Percentiles rank a stretch among this genome's conserved stretches.
Conservation (phyloP, 2,888 invertebrate genomes). For the Pharmacophagus antenor region DNA sequence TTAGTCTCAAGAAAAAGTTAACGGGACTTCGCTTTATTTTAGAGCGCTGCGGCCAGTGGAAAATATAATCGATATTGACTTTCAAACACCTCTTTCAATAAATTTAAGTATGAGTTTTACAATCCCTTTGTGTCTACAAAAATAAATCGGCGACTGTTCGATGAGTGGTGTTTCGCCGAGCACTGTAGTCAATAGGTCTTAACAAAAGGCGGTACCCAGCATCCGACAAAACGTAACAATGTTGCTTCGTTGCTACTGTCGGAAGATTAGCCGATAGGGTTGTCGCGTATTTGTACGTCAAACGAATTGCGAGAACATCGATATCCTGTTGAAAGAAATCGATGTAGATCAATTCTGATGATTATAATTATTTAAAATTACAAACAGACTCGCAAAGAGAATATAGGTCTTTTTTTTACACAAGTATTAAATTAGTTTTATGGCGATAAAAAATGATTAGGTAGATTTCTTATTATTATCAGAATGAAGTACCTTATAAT, state of each 20-base stretch:
- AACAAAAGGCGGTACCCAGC: constrained; percentile 29
- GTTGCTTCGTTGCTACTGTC: constrained; percentile 28
- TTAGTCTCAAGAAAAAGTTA: not conserved
- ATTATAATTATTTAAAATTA: too few relatives aligned
- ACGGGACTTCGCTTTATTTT: not conserved
- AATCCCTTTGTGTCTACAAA: constrained; percentile 29
- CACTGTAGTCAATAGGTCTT: constrained; percentile 27
- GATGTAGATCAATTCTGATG: not conserved
- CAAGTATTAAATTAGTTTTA: too few relatives aligned
- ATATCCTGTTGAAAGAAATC: not conserved
- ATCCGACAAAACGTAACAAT: constrained; percentile 30
- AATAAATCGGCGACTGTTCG: constrained; percentile 27
- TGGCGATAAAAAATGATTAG: too few relatives aligned
- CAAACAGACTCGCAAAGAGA: too few relatives aligned
- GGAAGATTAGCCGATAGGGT: constrained; percentile 25
- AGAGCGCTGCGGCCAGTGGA: not conserved
- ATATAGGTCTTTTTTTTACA: too few relatives aligned
- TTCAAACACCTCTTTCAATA: constrained; percentile 28
- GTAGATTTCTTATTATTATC: too few relatives aligned
- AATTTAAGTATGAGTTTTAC: constrained; percentile 30
- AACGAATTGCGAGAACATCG: not conserved
- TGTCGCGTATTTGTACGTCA: constrained; percentile 8
- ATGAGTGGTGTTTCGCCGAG: constrained; percentile 25
- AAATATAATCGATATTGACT: constrained; percentile 26
- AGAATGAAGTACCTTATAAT: too few relatives aligned